These are phyloP conservation scores for Hypomecis atomaria DNA, from an alignment of 2,888 invertebrate species.

Conservation along the genomic window DNA sequence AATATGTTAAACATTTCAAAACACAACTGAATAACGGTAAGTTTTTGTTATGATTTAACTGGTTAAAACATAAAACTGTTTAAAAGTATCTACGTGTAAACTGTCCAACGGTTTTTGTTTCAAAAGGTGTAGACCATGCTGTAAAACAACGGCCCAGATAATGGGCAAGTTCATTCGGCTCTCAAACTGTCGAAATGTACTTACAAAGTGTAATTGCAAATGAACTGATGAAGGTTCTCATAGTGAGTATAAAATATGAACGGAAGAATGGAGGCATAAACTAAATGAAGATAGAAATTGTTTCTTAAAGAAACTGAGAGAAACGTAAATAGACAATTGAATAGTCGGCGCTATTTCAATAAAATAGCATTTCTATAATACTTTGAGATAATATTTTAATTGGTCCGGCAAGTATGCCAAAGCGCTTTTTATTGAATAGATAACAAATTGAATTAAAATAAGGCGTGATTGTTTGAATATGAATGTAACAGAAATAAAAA, in stretches of 20 bases:
- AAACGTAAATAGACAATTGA: slow-evolving; percentile 9
- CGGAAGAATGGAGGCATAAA: slow-evolving; percentile 10
- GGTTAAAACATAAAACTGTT: slow-evolving; percentile 14
- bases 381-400: not conserved
- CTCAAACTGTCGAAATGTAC: no score
- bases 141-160: no score
- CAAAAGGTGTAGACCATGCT: slow-evolving; percentile 1
- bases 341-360: slow-evolving; percentile 9
- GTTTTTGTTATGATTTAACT: slow-evolving; percentile 4
- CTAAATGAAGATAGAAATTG: slow-evolving; percentile 10
- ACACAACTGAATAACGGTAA: slow-evolving; percentile 3
- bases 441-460: not conserved
- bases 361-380: not conserved
- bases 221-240: not conserved
- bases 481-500: not conserved
- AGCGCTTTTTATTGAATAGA: not conserved
- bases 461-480: not conserved
- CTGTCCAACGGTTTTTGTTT: not conserved
- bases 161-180: no score
- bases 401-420: not conserved
- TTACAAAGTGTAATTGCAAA: no score
- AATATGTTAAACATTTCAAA: not conserved
- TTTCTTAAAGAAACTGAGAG: slow-evolving; percentile 9
- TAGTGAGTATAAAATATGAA: slow-evolving; percentile 18
- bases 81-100: slow-evolving; percentile 14